These are phyloP conservation scores for Ridgeia piscesae DNA, from an alignment of 1,140 invertebrate species.

Conservation along the genomic window DNA sequence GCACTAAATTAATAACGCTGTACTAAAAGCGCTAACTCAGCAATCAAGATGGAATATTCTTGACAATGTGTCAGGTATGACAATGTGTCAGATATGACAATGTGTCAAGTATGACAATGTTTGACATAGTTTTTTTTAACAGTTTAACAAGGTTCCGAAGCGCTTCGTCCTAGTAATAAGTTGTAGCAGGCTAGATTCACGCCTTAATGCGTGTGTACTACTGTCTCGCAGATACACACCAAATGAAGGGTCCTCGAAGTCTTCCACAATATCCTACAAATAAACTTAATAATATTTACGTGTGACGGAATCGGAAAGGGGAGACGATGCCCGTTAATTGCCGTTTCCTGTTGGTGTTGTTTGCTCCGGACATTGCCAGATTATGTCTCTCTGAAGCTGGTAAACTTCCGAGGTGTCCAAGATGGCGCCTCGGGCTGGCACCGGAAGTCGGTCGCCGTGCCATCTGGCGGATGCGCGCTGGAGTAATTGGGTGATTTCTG, in stretches of 20 bases:
- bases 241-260: not conserved
- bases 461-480: not conserved
- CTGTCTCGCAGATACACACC: not conserved
- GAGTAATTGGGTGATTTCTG: not conserved
- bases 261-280: not conserved
- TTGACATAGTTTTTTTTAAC: no score
- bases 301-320: not conserved
- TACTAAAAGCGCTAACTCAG: no score
- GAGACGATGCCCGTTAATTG: not conserved
- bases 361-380: not conserved
- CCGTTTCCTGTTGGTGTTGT: not conserved
- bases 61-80: no score
- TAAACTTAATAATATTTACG: not conserved
- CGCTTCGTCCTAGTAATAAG: no score
- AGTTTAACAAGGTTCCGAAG: no score
- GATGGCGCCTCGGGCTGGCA: conserved; percentile 1
- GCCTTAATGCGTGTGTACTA: no score
- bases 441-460: not conserved
- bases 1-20: no score
- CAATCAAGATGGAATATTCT: no score
- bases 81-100: no score
- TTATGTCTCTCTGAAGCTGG: not conserved
- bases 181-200: no score
- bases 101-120: no score
- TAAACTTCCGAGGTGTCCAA: not conserved